Base-by-base conservation (phyloP, 30 jellyfish, hydroid and myxozoan genomes). In the Pseudorhiza aurosa region DNA sequence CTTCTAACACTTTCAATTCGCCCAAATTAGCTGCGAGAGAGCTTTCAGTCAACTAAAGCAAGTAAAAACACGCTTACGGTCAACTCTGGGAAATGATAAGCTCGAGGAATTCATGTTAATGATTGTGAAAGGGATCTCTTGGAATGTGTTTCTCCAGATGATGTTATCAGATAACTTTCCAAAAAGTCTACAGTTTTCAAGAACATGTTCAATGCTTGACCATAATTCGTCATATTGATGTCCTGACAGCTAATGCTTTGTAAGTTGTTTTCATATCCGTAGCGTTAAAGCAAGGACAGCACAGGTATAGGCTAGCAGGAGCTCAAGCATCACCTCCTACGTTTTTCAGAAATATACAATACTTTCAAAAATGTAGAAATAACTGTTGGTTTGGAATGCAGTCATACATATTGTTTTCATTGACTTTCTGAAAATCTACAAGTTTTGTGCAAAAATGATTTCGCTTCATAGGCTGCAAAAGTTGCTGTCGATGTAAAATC, bases 11-110 rank as follows among this genome's bases (percentile, higher is more conserved):
- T 72, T n/a, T 53, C 14, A 70, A 22, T 72, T 72, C 72, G 27
- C 85, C 56, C 75, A 46, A 68, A 65, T 22, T 43, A 68, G 81
- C 81, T 33, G 67, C 67, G 81, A 68, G 62, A 68, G 81, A 37
- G 81, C 67, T 37, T 68, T 68, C 62, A 68, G 67, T 68, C n/a
- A n/a, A n/a, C n/a, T n/a, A n/a, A n/a, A n/a, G n/a, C n/a, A n/a
- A n/a, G n/a, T n/a, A n/a, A n/a, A 33, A 68, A 36, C 65, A 36
- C 67, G 81, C 81, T 37, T 21, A 25, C 81, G 67, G 65, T 36
- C 40, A 37, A 68, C 67, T 33, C 81, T 68, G 67, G 81, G 65
- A 68, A 68, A 21, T 2, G 67, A 68, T 65, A 68, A 68, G 27
- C 81, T 68, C 39, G 40, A 68, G 81, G 79, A 65, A 65, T 27